phyloP scores from a whole-genome alignment of 2,888 invertebrate genomes.

The Amphipyra berbera region DNA sequence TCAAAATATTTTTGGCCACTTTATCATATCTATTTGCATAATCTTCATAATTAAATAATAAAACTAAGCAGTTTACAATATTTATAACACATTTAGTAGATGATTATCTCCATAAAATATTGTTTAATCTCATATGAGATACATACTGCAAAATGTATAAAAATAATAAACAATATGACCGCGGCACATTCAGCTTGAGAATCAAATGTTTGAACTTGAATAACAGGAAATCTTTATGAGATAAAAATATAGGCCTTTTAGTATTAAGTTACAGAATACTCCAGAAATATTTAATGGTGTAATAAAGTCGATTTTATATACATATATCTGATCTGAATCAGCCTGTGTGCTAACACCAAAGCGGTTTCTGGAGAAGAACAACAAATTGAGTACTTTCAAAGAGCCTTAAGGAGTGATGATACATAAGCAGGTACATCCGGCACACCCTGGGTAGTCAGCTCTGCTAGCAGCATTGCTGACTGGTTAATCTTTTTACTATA shows the following conservation, averaged over 20 bases:
- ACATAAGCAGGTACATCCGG: too few relatives aligned
- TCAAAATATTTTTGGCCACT: not conserved
- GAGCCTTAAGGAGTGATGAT: too few relatives aligned
- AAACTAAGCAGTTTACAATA: slow-evolving; percentile 34
- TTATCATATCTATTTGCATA: slow-evolving; percentile 8
- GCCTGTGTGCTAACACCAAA: too few relatives aligned
- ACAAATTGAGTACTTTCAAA: too few relatives aligned
- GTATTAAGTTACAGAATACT: too few relatives aligned
- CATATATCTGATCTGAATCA: too few relatives aligned
- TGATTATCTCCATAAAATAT: slow-evolving; percentile 25
- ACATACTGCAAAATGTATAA: not conserved
- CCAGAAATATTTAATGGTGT: too few relatives aligned
- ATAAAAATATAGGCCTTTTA: not conserved
- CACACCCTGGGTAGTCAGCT: too few relatives aligned
- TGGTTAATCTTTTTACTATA: too few relatives aligned
- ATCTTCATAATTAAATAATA: slow-evolving; percentile 48
- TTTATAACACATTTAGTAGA: slow-evolving; percentile 41
- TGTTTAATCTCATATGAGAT: slow-evolving; percentile 9
- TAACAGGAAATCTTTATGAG: not conserved
- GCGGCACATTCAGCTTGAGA: not conserved
- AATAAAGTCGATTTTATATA: too few relatives aligned
- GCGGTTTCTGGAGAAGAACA: too few relatives aligned
- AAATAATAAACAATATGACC: not conserved
- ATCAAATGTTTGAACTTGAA: not conserved
- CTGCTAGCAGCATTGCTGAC: too few relatives aligned